Base-by-base conservation (phyloP, 2,797 vertebrate species). In the Sebastes flavidus region DNA sequence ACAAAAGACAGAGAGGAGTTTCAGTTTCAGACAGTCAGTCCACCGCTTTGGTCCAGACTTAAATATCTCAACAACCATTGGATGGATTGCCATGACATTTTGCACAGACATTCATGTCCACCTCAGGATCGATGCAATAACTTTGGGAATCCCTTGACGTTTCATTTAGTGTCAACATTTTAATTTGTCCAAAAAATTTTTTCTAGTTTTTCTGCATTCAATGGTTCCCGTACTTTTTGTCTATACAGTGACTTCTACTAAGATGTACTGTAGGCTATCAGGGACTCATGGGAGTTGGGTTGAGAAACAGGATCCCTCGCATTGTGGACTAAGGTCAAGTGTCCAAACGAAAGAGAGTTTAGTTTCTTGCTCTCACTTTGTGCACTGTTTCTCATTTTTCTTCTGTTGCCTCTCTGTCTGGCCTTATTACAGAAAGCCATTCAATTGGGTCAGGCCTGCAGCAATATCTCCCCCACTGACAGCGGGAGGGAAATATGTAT, bases 401-500 rank as follows among this genome's bases (percentile, higher is more conserved):
- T 89, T 87, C 89, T 61, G 80, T 82, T 68, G 83, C 84, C 78
- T 87, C 84, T 87, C 81, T 72, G 85, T 86, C 89, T 95, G 88
- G 87, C 90, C 91, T 89, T 87, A 76, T 92, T 93, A 90, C 75
- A 91, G 79, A 87, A 90, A 89, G 77, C 77, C 69, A 88, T 86
- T 88, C 77, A 95, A 95, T 89, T 94, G 88, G 92, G 90, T 93
- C 91, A 93, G 36, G 88, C 92, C 92, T 84, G 77, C 77, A 87
- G 92, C 88, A 80, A 82, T 73, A 75, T 78, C 88, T 82, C 72
- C 32, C 81, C 13, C 55, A 81, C 69, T 83, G 83, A 87, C 84
- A 83, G 82, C 2, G 18, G 82, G 85, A 75, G 55, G 34, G 34
- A 81, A 87, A 77, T 56, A 65, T 52, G 78, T 81, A 77, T 63